phyloP scores from a whole-genome alignment of 1,140 invertebrate species.

The Calliopsis andreniformis region DNA sequence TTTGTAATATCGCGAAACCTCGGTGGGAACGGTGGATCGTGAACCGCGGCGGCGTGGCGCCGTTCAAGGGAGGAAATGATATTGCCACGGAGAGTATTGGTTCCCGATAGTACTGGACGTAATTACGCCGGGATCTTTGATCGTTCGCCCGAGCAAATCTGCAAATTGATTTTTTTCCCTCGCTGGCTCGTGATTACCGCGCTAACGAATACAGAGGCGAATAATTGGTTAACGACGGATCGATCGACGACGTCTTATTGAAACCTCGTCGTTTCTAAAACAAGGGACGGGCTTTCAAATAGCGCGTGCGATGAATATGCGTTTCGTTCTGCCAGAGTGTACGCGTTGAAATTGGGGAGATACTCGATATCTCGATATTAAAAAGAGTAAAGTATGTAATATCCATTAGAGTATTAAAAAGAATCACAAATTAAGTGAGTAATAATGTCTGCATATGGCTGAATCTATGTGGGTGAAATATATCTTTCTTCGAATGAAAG shows the following conservation, averaged over 20 bases:
- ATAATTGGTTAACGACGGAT: conserved; percentile 39
- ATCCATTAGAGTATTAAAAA: too few relatives aligned
- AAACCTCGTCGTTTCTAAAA: neutral
- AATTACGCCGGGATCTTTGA: conserved; percentile 45
- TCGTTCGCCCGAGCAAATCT: conserved; percentile 28
- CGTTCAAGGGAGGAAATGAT: conserved; percentile 19
- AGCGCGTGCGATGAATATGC: neutral
- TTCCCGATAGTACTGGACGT: conserved; percentile 42
- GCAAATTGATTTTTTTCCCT: conserved; percentile 46
- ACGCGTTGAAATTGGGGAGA: too few relatives aligned
- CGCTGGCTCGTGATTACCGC: conserved; percentile 14
- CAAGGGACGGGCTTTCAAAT: neutral
- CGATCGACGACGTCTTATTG: conserved; percentile 17
- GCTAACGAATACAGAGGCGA: conserved; percentile 33
- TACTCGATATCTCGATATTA: too few relatives aligned
- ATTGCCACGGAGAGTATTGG: conserved; percentile 29
- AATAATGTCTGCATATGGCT: too few relatives aligned
- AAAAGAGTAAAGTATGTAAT: too few relatives aligned
- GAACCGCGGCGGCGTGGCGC: neutral
- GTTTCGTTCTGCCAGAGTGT: too few relatives aligned
- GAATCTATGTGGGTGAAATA: too few relatives aligned
- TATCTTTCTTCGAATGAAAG: too few relatives aligned
- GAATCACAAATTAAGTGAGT: too few relatives aligned
- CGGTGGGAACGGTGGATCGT: neutral
- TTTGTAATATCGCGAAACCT: conserved; percentile 2